A percentile compares a stretch with the other conserved stretches of the same genome.
Evolutionary conservation across 2,888 invertebrate genomes (phyloP).

Genomic region (Melolontha melolontha): DNA sequence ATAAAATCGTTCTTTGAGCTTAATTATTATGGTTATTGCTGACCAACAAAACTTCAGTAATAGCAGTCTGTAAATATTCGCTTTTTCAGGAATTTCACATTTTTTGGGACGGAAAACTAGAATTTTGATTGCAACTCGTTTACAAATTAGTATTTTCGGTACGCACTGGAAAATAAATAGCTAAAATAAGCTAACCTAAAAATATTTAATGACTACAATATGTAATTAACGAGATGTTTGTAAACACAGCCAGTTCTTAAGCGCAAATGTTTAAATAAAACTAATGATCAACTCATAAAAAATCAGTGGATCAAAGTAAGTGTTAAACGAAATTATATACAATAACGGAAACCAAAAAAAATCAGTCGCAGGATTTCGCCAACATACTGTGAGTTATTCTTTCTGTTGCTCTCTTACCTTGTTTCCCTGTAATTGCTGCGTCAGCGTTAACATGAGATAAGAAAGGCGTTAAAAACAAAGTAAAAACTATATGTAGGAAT

Average conservation of each 20-base stretch:
- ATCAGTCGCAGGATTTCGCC: conserved; percentile 26
- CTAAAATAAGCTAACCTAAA: conserved; percentile 9
- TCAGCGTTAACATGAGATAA: conserved; percentile 48
- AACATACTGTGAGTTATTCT: conserved; percentile 18
- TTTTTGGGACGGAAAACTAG: too few relatives aligned
- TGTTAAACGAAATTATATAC: conserved; percentile 17
- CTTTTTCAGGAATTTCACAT: too few relatives aligned
- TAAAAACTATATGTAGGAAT: conserved; percentile 36
- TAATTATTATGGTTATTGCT: too few relatives aligned
- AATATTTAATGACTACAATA: conserved; percentile 5
- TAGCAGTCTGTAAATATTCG: too few relatives aligned
- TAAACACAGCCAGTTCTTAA: conserved; percentile 40
- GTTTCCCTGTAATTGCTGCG: conserved; percentile 45
- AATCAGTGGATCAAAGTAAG: conserved; percentile 23
- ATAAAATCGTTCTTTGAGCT: too few relatives aligned
- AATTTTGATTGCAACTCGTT: too few relatives aligned
- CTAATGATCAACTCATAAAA: conserved; percentile 18
- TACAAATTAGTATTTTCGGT: too few relatives aligned
- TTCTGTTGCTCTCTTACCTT: conserved; percentile 47
- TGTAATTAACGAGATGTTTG: conserved; percentile 14
- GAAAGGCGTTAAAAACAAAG: conserved; percentile 43
- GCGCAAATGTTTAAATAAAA: conserved; percentile 37
- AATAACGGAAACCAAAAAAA: conserved; percentile 3
- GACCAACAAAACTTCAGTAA: too few relatives aligned
- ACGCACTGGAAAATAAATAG: conserved; percentile 32